Base-by-base conservation (phyloP, 2,797 vertebrate genomes). In the Columba guinea region DNA sequence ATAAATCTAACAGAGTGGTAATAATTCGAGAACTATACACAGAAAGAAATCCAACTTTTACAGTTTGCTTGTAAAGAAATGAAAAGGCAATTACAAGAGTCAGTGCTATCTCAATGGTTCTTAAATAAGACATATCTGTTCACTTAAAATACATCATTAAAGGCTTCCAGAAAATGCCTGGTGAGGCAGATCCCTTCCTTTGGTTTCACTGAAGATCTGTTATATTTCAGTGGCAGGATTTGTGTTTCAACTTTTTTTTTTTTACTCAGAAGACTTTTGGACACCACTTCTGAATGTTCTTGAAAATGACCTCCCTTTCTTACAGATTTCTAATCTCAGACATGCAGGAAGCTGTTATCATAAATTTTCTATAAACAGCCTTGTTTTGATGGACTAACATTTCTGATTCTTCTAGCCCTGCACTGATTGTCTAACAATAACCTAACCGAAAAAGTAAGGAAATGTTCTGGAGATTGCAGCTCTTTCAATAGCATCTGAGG, bases 321-420 rank as follows among this genome's bases (percentile, higher is more conserved):
- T 93, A 76, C 35, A 56, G 52, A 41, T 77, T 92, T 90, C 60
- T 64, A 84, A 90, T 67, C 35, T 74, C 23, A 77, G 59, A 95
- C 95, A 80, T 35, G 16, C 67, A 97, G 93, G 87, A 95, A 93
- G 83, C 37, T 48, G 20, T 68, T 90, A 35, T 22, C 28, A 56
- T 59, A 80, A 52, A 62, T 26, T 13, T 74, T 89, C 84, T 70
- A 49, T 64, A 93, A 92, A 74, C 27, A 95, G 12, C 10, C 12
- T 63, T 70, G 32, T 58, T 95, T 90, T 74, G 62, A 51, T 51
- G 21, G 18, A 56, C 90, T 51, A 67, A 6, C 44, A 58, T 60
- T 87, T 79, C 24, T 70, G 21, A 58, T 83, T 93, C 67, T 60
- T 87, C 28, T 65, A 73, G 81, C 12, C 12, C 10, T 63, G 27